A percentile compares a stretch with the other conserved stretches of the same genome.
Evolutionary conservation across 2,888 invertebrate species (phyloP).

Genomic region (Gonocerus acuteangulatus): DNA sequence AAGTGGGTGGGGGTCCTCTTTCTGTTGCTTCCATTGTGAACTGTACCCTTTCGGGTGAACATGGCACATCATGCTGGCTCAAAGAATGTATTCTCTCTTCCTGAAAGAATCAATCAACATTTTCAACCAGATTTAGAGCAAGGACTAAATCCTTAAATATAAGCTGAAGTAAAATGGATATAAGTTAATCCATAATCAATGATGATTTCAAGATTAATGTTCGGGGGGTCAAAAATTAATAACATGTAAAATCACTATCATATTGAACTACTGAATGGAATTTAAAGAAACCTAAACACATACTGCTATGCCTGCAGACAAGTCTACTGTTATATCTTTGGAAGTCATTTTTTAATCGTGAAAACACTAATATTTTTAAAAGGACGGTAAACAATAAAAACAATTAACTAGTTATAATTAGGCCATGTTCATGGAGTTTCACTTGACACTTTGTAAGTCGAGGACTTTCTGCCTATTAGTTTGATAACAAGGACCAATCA

Average conservation of each 20-base stretch:
- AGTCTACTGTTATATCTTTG: slow-evolving; percentile 7
- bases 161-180: too few relatives aligned
- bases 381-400: neutral
- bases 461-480: neutral
- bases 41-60: slow-evolving; percentile 37
- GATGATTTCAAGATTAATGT: neutral
- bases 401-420: neutral
- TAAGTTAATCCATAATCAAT: too few relatives aligned
- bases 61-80: neutral
- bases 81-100: neutral
- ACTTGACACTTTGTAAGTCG: neutral
- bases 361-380: too few relatives aligned
- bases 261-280: neutral
- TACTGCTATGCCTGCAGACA: neutral
- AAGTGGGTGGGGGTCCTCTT: slow-evolving; percentile 52
- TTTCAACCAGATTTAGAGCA: too few relatives aligned
- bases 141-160: too few relatives aligned
- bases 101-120: neutral
- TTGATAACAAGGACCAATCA: slow-evolving; percentile 8
- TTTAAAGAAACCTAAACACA: too few relatives aligned
- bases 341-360: slow-evolving; percentile 4
- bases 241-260: neutral
- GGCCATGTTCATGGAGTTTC: neutral
- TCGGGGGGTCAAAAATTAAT: neutral
- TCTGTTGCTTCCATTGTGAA: slow-evolving; percentile 38